Percentiles rank a stretch among this genome's conserved stretches.
These are phyloP conservation scores for Drosophila cracens DNA, from an alignment of 2,888 invertebrate species.

Conservation along the genomic window DNA sequence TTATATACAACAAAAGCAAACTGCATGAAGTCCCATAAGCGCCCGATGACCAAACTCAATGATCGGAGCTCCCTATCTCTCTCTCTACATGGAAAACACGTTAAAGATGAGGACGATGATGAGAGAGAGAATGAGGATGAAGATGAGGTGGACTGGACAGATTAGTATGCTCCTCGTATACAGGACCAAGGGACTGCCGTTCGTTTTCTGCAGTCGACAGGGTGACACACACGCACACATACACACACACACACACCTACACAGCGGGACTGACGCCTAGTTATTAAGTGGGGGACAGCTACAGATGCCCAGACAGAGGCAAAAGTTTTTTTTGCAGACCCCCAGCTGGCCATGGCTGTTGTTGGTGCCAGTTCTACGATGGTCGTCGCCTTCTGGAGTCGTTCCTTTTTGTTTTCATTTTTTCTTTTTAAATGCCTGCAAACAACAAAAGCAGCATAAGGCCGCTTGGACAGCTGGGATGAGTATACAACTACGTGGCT, in stretches of 20 bases:
- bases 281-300: conserved; percentile 60
- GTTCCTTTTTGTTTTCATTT: conserved; percentile 24
- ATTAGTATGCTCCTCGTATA: conserved; percentile 72
- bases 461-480: conserved; percentile 79
- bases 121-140: neutral
- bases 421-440: conserved; percentile 72
- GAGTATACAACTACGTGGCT: conserved; percentile 79
- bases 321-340: conserved; percentile 73
- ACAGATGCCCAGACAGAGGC: conserved; percentile 47
- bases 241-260: conserved; percentile 14
- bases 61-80: conserved; percentile 33
- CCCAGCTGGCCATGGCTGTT: conserved; percentile 34
- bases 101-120: neutral
- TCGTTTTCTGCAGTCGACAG: conserved; percentile 59
- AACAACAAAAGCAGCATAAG: conserved; percentile 80
- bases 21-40: conserved; percentile 35
- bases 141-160: conserved; percentile 43
- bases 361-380: conserved; percentile 21
- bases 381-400: conserved; percentile 15
- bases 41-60: conserved; percentile 50
- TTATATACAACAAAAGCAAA: neutral
- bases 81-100: conserved; percentile 26
- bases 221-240: conserved; percentile 44
- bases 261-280: conserved; percentile 54
- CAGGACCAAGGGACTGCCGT: conserved; percentile 56